Evolutionary conservation across 1,140 invertebrate species (phyloP), one percentile per base, ranked within the genome.

Genomic region (Scaptomyza montana): DNA sequence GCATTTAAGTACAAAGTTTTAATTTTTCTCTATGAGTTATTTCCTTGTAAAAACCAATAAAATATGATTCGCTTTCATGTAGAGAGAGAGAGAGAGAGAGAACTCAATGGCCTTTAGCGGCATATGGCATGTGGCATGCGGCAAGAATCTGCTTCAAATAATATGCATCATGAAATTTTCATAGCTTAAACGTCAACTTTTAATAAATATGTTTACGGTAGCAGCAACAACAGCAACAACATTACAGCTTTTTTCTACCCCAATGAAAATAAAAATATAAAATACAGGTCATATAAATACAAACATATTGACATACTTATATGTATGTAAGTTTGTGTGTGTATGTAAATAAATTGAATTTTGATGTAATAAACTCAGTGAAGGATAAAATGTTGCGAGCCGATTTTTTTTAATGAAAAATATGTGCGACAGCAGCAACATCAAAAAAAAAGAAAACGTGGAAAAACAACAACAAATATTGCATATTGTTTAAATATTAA

Each of bases 171-270:
- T 70, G 68, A 78, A 87, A 76, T 65, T 76, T 87, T 78, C 71
- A 81, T 76, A 77, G 66, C 49, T 86, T 84, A 77, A 84, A 70
- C 54, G 78, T 77, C 77, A 78, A 66, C 71, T 66, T 82, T 81
- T 71, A 69, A 82, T 82, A 76, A 62, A 74, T 70, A 56, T 78
- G 21, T 7, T 19, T 43, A 41, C 33, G 4, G 57, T n/a, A n/a
- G 21, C 36, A 41, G 5, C 30, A 64, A 13, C 36, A 41, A 5
- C 30, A 64, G 21, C 36, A 41, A 5, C 30, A 33, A 33, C 25
- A 65, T 46, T 7, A 5, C 30, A n/a, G 46, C 59, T 25, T 46
- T 49, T 49, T 36, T 8, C 47, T 33, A 36, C 53, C 57, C 5
- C 53, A 36, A 16, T 16, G 16, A 16, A 16, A 28, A 28, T 30